These are phyloP conservation scores for Phasianus colchicus DNA, from an alignment of 2,113 vertebrate species.

Conservation along the genomic window DNA sequence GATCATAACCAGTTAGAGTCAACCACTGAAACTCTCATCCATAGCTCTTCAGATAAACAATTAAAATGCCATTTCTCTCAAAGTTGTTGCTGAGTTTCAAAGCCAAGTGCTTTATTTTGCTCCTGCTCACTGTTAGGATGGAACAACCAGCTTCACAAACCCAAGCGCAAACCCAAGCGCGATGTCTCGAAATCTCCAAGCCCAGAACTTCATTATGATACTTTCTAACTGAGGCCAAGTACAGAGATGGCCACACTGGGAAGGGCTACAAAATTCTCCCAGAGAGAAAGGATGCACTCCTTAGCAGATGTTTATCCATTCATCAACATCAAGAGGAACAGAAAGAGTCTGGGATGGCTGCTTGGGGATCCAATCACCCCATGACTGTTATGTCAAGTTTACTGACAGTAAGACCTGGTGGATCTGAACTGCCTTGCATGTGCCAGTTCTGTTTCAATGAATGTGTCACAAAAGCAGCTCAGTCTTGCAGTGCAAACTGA, in stretches of 20 bases:
- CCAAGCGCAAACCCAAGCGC: neutral
- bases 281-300: neutral
- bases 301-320: neutral
- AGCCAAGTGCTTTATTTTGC: neutral
- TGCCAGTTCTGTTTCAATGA: constrained; percentile 9
- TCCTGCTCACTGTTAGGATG: neutral
- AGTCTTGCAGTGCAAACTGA: neutral
- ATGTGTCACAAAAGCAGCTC: neutral
- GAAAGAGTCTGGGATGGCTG: constrained; percentile 23
- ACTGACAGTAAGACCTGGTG: constrained; percentile 6
- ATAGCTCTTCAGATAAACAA: neutral
- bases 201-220: neutral
- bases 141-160: neutral
- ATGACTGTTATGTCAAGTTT: constrained; percentile 28
- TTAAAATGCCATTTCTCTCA: neutral
- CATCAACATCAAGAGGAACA: neutral
- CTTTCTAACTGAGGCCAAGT: neutral
- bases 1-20: neutral
- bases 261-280: neutral
- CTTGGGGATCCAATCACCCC: constrained; percentile 3
- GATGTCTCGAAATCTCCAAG: neutral
- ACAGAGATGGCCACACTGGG: neutral
- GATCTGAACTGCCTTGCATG: constrained; percentile 32
- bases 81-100: neutral
- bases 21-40: neutral